phyloP scores from a whole-genome alignment of 1,140 invertebrate genomes.

The Carposina sasakii region DNA sequence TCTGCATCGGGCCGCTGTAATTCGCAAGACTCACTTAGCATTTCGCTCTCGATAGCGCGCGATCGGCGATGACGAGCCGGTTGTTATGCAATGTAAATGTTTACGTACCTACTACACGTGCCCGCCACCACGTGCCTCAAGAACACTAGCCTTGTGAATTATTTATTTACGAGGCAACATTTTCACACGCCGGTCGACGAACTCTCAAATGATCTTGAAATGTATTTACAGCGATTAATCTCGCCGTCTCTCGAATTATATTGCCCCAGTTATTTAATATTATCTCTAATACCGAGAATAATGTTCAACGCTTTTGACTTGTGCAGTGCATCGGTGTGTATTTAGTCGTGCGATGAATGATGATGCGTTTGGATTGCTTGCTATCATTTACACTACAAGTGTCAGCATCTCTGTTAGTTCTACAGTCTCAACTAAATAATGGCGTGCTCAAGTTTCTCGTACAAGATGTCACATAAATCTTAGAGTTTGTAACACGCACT shows the following conservation, averaged over 20 bases:
- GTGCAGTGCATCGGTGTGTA: too few species aligned
- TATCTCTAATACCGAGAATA: too few species aligned
- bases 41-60: conserved; percentile 57
- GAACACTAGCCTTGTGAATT: conserved; percentile 72
- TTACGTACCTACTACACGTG: conserved; percentile 68
- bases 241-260: conserved; percentile 49
- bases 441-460: too few species aligned
- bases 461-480: too few species aligned
- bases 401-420: too few species aligned
- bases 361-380: too few species aligned
- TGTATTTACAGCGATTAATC: conserved; percentile 66
- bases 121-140: conserved; percentile 59
- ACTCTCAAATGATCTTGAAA: conserved; percentile 64
- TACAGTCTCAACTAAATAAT: too few species aligned
- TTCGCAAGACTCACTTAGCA: conserved; percentile 36
- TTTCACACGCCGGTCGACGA: conserved; percentile 69
- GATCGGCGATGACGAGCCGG: conserved; percentile 61
- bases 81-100: conserved; percentile 71
- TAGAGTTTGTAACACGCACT: too few species aligned
- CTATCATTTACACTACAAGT: too few species aligned
- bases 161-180: conserved; percentile 71
- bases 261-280: too few species aligned
- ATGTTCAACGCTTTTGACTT: too few species aligned
- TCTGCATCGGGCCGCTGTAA: conserved; percentile 17
- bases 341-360: too few species aligned